Conservation (phyloP, 2,888 invertebrate genomes). For the Dione juno region DNA sequence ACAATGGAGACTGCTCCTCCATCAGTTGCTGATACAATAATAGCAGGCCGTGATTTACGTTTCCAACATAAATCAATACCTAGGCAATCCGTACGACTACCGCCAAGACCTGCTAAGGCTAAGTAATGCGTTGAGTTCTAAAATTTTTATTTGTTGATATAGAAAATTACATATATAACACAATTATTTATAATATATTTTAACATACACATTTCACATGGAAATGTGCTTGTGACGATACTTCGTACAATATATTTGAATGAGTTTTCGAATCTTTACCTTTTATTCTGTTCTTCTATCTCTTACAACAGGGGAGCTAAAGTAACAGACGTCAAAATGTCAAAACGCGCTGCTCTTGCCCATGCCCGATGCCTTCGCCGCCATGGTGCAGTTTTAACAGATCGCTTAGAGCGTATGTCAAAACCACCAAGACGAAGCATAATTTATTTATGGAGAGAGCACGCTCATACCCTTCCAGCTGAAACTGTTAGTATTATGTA, state of each 20-base stretch:
- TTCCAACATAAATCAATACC: conserved; percentile 60
- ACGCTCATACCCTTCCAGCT: conserved; percentile 61
- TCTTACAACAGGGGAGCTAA: conserved; percentile 63
- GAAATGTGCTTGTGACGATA: too few species aligned
- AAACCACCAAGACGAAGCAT: conserved; percentile 67
- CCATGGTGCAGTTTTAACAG: conserved; percentile 68
- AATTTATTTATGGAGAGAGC: conserved; percentile 70
- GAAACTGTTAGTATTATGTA: conserved; percentile 61
- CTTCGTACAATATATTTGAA: too few species aligned
- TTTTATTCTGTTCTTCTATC: neutral
- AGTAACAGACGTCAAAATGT: conserved; percentile 68
- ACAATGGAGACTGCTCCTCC: conserved; percentile 60
- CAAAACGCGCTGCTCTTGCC: conserved; percentile 55
- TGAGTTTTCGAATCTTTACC: neutral
- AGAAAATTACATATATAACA: too few species aligned
- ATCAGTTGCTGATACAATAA: conserved; percentile 70
- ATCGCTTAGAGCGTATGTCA: conserved; percentile 68
- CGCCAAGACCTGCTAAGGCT: conserved; percentile 69
- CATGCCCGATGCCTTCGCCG: conserved; percentile 68
- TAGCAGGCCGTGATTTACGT: conserved; percentile 67
- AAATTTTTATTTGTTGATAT: neutral
- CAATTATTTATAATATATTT: too few species aligned
- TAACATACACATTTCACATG: too few species aligned
- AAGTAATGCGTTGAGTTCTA: conserved; percentile 54
- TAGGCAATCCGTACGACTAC: conserved; percentile 54